These are phyloP conservation scores for Corydoras maculifer DNA, from an alignment of 2,113 vertebrate genomes.

Conservation along the genomic window DNA sequence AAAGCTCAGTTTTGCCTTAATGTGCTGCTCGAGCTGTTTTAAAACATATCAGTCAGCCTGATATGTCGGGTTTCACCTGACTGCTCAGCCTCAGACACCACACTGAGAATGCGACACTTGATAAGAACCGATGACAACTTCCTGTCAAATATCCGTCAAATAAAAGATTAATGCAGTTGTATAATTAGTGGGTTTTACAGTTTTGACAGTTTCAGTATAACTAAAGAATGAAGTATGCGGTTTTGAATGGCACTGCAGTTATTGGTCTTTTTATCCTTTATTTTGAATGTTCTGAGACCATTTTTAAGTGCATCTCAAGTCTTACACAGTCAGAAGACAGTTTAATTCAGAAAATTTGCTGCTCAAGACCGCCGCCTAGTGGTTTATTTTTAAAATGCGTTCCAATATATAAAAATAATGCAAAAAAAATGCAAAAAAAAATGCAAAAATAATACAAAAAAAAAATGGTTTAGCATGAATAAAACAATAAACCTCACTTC, in stretches of 20 bases:
- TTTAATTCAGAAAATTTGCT: background rate
- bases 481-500: too few relatives aligned
- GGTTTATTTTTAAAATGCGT: slow-evolving; percentile 41
- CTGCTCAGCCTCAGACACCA: slow-evolving; percentile 25
- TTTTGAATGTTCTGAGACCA: background rate
- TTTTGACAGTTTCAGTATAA: slow-evolving; percentile 22
- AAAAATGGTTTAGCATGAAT: too few relatives aligned
- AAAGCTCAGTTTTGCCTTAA: slow-evolving; percentile 41
- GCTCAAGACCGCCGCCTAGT: slow-evolving; percentile 61
- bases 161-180: slow-evolving; percentile 52
- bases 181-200: slow-evolving; percentile 42
- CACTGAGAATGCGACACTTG: slow-evolving; percentile 15
- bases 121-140: slow-evolving; percentile 31
- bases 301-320: background rate
- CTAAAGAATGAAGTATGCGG: slow-evolving; percentile 7
- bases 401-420: too few relatives aligned
- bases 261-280: background rate
- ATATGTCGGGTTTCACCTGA: slow-evolving; percentile 39
- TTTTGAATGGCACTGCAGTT: background rate
- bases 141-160: slow-evolving; percentile 37
- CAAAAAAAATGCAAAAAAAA: too few relatives aligned
- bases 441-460: too few relatives aligned
- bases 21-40: slow-evolving; percentile 43
- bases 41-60: slow-evolving; percentile 51
- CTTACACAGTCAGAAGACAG: too few relatives aligned